These are phyloP conservation scores for Syrista parreyssii DNA, from an alignment of 2,888 invertebrate species.

Conservation along the genomic window DNA sequence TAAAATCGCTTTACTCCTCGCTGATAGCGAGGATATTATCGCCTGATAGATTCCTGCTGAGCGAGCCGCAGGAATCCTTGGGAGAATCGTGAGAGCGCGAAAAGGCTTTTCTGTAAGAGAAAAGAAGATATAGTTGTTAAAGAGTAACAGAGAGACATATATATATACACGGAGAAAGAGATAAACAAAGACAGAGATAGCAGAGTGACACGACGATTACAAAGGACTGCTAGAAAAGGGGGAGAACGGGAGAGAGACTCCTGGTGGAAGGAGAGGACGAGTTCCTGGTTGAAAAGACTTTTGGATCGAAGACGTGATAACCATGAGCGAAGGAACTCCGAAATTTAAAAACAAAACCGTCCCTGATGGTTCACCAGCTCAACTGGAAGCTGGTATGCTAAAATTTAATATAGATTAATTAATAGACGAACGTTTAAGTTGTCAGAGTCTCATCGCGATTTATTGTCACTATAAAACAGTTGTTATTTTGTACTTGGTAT, in stretches of 20 bases:
- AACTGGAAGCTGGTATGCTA: conserved; percentile 53
- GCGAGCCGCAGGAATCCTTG: neutral
- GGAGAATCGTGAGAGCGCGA: neutral
- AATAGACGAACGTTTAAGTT: neutral
- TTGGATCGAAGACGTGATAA: conserved; percentile 22
- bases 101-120: neutral
- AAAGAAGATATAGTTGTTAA: neutral
- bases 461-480: neutral
- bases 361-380: conserved; percentile 47
- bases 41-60: neutral
- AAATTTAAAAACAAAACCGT: conserved; percentile 46
- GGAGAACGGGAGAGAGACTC: conserved; percentile 3
- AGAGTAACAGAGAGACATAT: neutral
- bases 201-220: neutral
- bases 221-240: neutral
- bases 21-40: neutral
- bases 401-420: neutral
- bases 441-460: neutral
- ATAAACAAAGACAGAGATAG: conserved; percentile 11
- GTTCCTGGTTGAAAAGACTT: neutral
- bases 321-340: conserved; percentile 55
- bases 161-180: conserved; percentile 14
- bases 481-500: neutral
- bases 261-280: neutral
- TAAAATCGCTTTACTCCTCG: neutral